phyloP scores from a whole-genome alignment of 2,113 vertebrate genomes.

The Xenopus borealis region DNA sequence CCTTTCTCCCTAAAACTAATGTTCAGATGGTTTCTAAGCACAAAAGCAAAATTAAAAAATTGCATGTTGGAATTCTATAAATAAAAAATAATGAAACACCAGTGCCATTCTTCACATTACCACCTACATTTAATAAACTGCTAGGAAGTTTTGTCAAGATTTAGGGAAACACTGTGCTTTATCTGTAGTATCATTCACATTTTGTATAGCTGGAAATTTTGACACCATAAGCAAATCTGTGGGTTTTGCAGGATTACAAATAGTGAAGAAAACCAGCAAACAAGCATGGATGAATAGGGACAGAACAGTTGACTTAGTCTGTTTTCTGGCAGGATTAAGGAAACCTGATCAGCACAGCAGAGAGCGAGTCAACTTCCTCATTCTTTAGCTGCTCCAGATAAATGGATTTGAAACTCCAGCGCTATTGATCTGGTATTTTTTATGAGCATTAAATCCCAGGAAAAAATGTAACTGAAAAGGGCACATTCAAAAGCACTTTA shows the following conservation, averaged over 20 bases:
- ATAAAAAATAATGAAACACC: too few relatives aligned
- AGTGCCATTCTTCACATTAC: too few relatives aligned
- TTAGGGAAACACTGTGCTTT: too few relatives aligned
- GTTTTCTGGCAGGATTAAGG: constrained; percentile 34
- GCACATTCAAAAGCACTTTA: constrained; percentile 25
- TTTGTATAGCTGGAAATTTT: too few relatives aligned
- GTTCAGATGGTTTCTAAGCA: too few relatives aligned
- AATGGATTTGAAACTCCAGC: constrained; percentile 24
- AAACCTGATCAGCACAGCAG: constrained; percentile 25
- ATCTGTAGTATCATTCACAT: too few relatives aligned
- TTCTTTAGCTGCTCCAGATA: constrained; percentile 25
- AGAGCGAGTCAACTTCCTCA: neutral
- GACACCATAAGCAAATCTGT: constrained; percentile 3
- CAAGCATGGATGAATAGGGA: constrained; percentile 23
- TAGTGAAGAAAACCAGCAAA: constrained; percentile 21
- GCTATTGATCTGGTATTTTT: constrained; percentile 32
- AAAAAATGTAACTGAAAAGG: constrained; percentile 20
- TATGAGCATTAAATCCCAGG: constrained; percentile 35
- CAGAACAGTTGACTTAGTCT: neutral
- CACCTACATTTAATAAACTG: too few relatives aligned
- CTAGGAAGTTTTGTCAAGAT: too few relatives aligned
- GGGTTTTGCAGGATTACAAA: constrained; percentile 21
- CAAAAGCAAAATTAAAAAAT: too few relatives aligned
- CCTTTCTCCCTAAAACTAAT: too few relatives aligned
- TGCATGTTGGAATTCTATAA: too few relatives aligned